Percentiles rank a stretch among this genome's conserved stretches.
Evolutionary conservation across 2,888 invertebrate genomes (phyloP).

Genomic region (Chloroclystis v-ata): DNA sequence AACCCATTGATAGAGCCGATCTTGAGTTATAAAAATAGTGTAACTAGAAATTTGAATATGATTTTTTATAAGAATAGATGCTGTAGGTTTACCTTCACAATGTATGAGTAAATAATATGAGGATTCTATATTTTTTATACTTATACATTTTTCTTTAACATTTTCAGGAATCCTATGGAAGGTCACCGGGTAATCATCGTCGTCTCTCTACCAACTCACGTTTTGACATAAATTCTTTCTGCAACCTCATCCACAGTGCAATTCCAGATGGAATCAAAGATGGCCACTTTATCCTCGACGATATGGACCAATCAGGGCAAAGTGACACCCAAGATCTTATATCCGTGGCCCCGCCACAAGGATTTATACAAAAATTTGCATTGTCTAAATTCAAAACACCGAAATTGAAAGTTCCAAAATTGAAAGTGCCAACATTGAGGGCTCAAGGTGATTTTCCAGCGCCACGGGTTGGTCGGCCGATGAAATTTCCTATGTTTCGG

Average conservation of each 20-base stretch:
- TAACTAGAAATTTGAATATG: too few species aligned
- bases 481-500: conserved; percentile 39
- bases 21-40: too few species aligned
- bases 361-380: conserved; percentile 44
- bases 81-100: too few species aligned
- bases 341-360: conserved; percentile 51
- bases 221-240: conserved; percentile 55
- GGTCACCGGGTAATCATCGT: conserved; percentile 18
- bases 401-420: conserved; percentile 44
- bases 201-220: conserved; percentile 26
- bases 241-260: conserved; percentile 55
- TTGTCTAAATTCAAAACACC: conserved; percentile 41
- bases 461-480: conserved; percentile 50
- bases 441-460: conserved; percentile 33
- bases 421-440: conserved; percentile 50
- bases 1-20: too few species aligned
- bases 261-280: conserved; percentile 60
- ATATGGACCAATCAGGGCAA: conserved; percentile 47
- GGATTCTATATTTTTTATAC: too few species aligned
- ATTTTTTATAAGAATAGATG: too few species aligned
- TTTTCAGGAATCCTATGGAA: conserved; percentile 30
- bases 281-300: conserved; percentile 54
- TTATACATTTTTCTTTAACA: too few species aligned
- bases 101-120: too few species aligned
- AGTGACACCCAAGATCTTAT: conserved; percentile 50